Conservation (phyloP, 2,888 invertebrate species). For the Drosophila histrio region DNA sequence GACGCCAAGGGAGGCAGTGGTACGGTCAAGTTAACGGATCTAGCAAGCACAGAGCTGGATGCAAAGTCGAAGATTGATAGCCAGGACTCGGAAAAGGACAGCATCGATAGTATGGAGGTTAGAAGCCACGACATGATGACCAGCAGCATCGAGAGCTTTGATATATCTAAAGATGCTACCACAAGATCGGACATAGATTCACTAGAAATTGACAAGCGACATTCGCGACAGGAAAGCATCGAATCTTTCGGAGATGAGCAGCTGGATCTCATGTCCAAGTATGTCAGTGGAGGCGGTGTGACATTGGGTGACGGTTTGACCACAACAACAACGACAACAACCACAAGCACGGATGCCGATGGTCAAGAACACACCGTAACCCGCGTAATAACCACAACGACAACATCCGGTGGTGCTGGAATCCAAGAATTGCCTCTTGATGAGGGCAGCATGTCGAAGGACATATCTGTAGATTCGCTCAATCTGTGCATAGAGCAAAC, state of each 20-base stretch:
- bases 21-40: constrained; percentile 87
- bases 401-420: constrained; percentile 51
- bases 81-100: constrained; percentile 86
- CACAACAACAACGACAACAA: constrained; percentile 80
- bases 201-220: constrained; percentile 81
- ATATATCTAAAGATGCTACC: constrained; percentile 84
- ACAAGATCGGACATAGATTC: constrained; percentile 83
- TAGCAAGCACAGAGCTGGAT: constrained; percentile 88
- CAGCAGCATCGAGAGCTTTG: constrained; percentile 86
- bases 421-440: constrained; percentile 61
- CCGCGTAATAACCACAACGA: constrained; percentile 69
- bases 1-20: constrained; percentile 83
- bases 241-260: constrained; percentile 83
- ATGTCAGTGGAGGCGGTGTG: constrained; percentile 62
- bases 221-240: constrained; percentile 82
- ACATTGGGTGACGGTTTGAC: constrained; percentile 71
- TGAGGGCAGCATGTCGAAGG: constrained; percentile 74
- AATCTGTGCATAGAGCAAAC: constrained; percentile 88
- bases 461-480: constrained; percentile 83
- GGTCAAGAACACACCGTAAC: constrained; percentile 76
- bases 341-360: constrained; percentile 80
- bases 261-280: constrained; percentile 67
- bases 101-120: constrained; percentile 89
- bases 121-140: constrained; percentile 86
- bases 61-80: constrained; percentile 72